Percentiles rank a stretch among this genome's conserved stretches.
Evolutionary conservation across 2,113 vertebrate genomes (phyloP).

Genomic region (Leptodactylus fuscus): DNA sequence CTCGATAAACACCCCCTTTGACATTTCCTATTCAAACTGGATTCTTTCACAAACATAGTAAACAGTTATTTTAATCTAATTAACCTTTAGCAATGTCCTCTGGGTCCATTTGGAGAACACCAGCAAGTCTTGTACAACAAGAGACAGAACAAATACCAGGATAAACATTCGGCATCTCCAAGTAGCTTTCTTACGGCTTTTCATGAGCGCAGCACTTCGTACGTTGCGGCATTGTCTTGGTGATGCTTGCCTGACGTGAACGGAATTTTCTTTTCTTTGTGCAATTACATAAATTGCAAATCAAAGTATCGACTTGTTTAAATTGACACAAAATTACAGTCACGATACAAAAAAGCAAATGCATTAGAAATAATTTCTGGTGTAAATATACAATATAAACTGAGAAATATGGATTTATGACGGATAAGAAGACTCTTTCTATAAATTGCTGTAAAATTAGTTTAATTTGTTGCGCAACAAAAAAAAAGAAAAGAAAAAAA

Average conservation of each 20-base stretch:
- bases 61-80: neutral
- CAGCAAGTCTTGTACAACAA: neutral
- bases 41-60: neutral
- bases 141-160: neutral
- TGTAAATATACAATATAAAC: neutral
- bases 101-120: neutral
- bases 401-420: neutral
- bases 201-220: neutral
- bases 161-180: neutral
- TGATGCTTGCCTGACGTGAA: neutral
- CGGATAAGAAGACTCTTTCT: neutral
- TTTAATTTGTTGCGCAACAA: too few species aligned
- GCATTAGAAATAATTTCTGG: neutral
- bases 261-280: neutral
- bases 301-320: neutral
- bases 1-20: neutral
- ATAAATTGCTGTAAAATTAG: neutral
- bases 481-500: too few species aligned
- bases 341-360: neutral
- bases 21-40: neutral
- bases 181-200: neutral
- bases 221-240: neutral
- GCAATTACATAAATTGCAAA: neutral
- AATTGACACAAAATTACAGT: neutral
- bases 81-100: slow-evolving; percentile 11